phyloP scores from a whole-genome alignment of 2,797 vertebrate genomes.

The Gorsachius magnificus region DNA sequence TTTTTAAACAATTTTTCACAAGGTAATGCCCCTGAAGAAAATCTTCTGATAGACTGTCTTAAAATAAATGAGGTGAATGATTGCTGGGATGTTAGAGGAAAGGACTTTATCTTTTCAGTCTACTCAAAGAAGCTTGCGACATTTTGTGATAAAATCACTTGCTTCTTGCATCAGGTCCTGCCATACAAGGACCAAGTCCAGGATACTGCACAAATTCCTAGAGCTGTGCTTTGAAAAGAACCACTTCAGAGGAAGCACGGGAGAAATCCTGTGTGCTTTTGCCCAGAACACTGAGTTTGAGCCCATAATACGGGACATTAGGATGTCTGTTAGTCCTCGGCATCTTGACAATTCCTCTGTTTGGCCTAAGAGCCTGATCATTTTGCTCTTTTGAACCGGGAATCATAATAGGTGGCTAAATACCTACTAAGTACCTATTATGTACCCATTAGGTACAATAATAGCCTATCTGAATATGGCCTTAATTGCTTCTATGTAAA shows the following conservation, averaged over 20 bases:
- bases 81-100: not conserved
- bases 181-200: not conserved
- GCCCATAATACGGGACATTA: no score
- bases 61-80: not conserved
- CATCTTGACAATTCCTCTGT: not conserved
- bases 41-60: not conserved
- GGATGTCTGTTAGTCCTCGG: not conserved
- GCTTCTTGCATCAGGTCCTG: not conserved
- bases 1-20: not conserved
- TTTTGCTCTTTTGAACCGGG: conserved; percentile 7
- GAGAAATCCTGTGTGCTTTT: not conserved
- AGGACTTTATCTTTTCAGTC: not conserved
- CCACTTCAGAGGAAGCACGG: not conserved
- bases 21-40: not conserved
- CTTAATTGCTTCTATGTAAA: conserved; percentile 54
- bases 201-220: not conserved
- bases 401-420: conserved; percentile 11
- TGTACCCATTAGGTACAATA: conserved; percentile 39
- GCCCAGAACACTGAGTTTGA: not conserved
- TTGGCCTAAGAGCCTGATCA: not conserved
- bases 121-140: not conserved
- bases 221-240: not conserved
- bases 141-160: not conserved
- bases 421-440: conserved; percentile 36
- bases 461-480: conserved; percentile 2